These are phyloP conservation scores for Antheraea yamamai DNA, from an alignment of 2,888 invertebrate species.

Conservation along the genomic window DNA sequence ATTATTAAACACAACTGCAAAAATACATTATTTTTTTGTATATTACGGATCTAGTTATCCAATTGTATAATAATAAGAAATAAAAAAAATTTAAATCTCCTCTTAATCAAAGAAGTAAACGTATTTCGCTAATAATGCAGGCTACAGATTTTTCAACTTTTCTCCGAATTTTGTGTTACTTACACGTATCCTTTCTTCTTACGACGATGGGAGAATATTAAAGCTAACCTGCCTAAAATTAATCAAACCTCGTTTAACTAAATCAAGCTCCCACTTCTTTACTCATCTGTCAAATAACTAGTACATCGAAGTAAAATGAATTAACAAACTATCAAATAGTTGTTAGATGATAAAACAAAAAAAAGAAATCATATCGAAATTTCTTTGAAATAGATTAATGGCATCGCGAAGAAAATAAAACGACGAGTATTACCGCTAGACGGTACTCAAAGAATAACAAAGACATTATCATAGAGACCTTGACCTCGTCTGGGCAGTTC, in stretches of 20 bases:
- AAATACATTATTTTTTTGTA: no score
- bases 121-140: no score
- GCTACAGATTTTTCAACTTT: no score
- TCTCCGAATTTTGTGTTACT: no score
- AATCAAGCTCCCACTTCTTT: not conserved
- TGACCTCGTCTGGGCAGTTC: slow-evolving; percentile 24
- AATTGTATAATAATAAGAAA: no score
- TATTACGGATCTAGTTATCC: no score
- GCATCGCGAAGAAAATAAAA: slow-evolving; percentile 26
- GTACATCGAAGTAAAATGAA: not conserved
- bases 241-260: not conserved
- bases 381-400: slow-evolving; percentile 23
- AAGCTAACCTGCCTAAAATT: not conserved
- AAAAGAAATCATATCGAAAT: slow-evolving; percentile 12
- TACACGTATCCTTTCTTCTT: no score
- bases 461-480: slow-evolving; percentile 28
- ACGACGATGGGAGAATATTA: no score
- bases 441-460: slow-evolving; percentile 27
- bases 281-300: not conserved
- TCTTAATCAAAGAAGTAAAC: no score
- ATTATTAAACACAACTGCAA: no score
- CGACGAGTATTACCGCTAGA: slow-evolving; percentile 25
- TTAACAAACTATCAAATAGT: not conserved
- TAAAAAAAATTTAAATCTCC: no score
- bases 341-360: not conserved